A percentile compares a stretch with the other conserved stretches of the same genome.
These are phyloP conservation scores for Pseudobourletiella spinata DNA, from an alignment of 1,140 invertebrate species.

Conservation along the genomic window DNA sequence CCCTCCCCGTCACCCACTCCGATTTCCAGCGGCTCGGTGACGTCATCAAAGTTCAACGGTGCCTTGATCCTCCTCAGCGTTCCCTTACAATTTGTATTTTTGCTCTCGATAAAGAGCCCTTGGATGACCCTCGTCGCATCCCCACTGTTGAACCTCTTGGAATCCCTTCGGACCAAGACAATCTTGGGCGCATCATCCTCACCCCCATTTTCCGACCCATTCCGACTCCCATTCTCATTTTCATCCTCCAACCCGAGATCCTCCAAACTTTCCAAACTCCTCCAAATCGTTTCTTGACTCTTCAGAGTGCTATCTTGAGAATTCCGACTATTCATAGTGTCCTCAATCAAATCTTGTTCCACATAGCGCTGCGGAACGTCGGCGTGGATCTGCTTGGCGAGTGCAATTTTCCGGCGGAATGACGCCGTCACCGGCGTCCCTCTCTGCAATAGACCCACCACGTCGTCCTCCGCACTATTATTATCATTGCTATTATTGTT, in stretches of 20 bases:
- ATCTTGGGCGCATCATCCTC: conserved; percentile 16
- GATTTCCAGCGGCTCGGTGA: too few species aligned
- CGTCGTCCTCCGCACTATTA: background rate
- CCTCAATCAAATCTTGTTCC: background rate
- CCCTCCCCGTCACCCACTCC: too few species aligned
- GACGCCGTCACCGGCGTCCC: conserved; percentile 11
- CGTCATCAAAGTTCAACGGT: conserved; percentile 27
- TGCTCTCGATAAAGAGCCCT: conserved; percentile 36
- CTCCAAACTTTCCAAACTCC: conserved; percentile 28
- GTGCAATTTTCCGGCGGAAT: conserved; percentile 19
- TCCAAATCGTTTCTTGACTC: conserved; percentile 2
- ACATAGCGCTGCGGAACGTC: conserved; percentile 9
- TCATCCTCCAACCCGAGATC: conserved; percentile 32
- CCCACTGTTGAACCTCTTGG: conserved; percentile 31
- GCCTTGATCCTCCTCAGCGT: conserved; percentile 28
- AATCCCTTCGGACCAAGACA: conserved; percentile 30
- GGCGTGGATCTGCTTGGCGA: background rate
- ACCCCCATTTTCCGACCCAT: conserved; percentile 12
- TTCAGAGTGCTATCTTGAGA: background rate
- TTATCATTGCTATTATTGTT: background rate
- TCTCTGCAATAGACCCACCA: background rate
- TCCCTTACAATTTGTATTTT: conserved; percentile 31
- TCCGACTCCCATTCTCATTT: conserved; percentile 24
- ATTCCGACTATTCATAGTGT: background rate
- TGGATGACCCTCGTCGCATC: conserved; percentile 29